Conservation (phyloP, 2,113 vertebrate species). For the Ammospiza nelsoni region DNA sequence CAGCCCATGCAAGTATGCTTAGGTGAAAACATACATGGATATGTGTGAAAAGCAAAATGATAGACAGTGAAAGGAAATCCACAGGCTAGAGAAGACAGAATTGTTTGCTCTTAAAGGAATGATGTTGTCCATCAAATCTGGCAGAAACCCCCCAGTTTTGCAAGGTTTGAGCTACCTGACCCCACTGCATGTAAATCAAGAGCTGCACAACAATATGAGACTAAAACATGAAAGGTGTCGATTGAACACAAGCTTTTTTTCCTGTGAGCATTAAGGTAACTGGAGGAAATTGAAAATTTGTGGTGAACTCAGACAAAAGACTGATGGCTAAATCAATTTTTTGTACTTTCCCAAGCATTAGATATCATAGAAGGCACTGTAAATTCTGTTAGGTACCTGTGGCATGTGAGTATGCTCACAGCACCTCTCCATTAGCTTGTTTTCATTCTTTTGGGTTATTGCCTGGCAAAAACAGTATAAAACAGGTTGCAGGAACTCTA, state of each 20-base stretch:
- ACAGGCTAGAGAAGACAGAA: neutral
- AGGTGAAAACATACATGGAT: neutral
- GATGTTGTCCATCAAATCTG: neutral
- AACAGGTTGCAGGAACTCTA: neutral
- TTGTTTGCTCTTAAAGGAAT: neutral
- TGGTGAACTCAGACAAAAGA: neutral
- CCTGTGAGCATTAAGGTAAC: neutral
- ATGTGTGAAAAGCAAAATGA: neutral
- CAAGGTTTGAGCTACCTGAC: neutral
- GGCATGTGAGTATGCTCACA: neutral
- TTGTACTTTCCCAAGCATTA: neutral
- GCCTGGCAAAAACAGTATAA: neutral
- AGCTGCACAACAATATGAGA: neutral
- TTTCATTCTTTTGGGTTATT: neutral
- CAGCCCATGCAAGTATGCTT: neutral
- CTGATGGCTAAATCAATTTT: neutral
- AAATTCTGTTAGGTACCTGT: neutral
- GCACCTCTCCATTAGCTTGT: neutral
- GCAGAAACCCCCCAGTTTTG: neutral
- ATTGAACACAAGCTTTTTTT: neutral
- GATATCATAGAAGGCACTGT: neutral
- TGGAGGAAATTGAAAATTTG: neutral
- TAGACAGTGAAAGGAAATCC: neutral
- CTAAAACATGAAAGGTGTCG: neutral
- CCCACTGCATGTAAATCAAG: neutral